Conservation (phyloP, 2,888 invertebrate genomes). For the Bugulina stolonifera region DNA sequence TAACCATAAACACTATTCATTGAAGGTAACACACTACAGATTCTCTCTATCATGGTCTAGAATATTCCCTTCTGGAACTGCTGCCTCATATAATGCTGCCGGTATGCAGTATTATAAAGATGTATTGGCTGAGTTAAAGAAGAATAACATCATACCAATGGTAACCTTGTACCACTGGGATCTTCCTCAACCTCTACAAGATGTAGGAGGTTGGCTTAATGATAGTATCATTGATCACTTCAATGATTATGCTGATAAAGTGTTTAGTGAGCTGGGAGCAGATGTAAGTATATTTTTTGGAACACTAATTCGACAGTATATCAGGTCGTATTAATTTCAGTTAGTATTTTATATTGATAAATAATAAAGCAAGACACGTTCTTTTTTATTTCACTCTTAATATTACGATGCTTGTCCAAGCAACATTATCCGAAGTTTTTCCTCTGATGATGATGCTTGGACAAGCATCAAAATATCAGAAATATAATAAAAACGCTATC, state of each 20-base stretch:
- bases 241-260: conserved; percentile 36
- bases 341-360: too few relatives aligned
- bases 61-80: conserved; percentile 61
- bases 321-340: not conserved
- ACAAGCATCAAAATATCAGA: too few relatives aligned
- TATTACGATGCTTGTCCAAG: too few relatives aligned
- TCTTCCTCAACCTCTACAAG: conserved; percentile 37
- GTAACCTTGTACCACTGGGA: conserved; percentile 55
- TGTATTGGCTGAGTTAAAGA: conserved; percentile 64
- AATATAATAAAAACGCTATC: too few relatives aligned
- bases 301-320: not conserved
- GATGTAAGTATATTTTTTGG: conserved; percentile 44
- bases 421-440: too few relatives aligned
- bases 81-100: conserved; percentile 56
- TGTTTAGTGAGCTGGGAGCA: conserved; percentile 37
- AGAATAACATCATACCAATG: conserved; percentile 58
- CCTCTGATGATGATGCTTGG: too few relatives aligned
- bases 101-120: conserved; percentile 71
- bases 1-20: too few relatives aligned
- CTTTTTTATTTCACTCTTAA: too few relatives aligned
- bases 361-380: too few relatives aligned
- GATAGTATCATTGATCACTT: conserved; percentile 35
- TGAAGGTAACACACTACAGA: conserved; percentile 32
- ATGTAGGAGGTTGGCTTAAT: conserved; percentile 43
- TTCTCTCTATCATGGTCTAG: conserved; percentile 63